A percentile compares a stretch with the other conserved stretches of the same genome.
These are phyloP conservation scores for Panulirus ornatus DNA, from an alignment of 1,140 invertebrate species.

Conservation along the genomic window DNA sequence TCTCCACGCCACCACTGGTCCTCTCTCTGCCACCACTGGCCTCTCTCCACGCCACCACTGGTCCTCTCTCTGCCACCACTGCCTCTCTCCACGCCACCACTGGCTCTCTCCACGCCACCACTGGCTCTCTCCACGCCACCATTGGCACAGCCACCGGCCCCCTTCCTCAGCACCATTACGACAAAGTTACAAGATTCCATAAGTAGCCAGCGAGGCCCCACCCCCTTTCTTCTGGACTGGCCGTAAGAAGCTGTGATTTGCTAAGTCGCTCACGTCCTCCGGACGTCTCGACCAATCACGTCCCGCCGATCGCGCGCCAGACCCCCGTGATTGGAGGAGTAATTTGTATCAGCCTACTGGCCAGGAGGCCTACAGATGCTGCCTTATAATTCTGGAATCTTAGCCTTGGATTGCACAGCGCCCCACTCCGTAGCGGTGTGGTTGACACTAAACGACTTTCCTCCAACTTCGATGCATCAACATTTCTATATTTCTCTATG, in stretches of 20 bases:
- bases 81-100: too few species aligned
- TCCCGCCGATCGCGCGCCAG: constrained; percentile 2
- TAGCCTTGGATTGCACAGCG: not conserved
- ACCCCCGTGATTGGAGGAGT: constrained; percentile 10
- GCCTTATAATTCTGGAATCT: not conserved
- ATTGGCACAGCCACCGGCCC: too few species aligned
- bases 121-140: too few species aligned
- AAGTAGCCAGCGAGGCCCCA: constrained; percentile 27
- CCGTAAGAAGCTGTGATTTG: constrained; percentile 40
- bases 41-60: too few species aligned
- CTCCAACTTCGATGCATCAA: too few species aligned
- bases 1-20: too few species aligned
- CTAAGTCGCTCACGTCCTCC: constrained; percentile 21
- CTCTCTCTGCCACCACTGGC: too few species aligned
- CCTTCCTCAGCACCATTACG: not conserved
- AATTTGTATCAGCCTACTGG: not conserved
- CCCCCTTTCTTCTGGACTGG: constrained; percentile 48
- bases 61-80: too few species aligned
- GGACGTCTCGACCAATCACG: constrained; percentile 42
- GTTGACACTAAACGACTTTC: not conserved
- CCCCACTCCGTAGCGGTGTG: too few species aligned
- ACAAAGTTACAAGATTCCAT: not conserved
- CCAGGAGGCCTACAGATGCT: constrained; percentile 22
- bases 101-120: too few species aligned
- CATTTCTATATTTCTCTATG: too few species aligned